Percentiles rank a stretch among this genome's conserved stretches.
Evolutionary conservation across 2,113 vertebrate genomes (phyloP).

Genomic region (Onychostruthus taczanowskii): DNA sequence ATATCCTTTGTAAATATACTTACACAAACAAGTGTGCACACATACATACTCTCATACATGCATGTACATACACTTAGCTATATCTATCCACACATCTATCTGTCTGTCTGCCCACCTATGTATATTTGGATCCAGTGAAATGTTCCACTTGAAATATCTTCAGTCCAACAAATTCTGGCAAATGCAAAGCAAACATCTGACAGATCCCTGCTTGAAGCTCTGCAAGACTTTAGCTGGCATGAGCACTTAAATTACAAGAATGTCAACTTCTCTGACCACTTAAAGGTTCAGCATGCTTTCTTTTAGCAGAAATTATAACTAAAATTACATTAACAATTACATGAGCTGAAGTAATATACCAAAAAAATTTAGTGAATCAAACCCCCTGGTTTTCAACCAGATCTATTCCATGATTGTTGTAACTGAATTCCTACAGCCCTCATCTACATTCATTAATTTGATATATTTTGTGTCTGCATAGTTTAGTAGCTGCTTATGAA

Average conservation of each 20-base stretch:
- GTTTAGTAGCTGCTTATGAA: background rate
- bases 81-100: background rate
- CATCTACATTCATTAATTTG: background rate
- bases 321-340: background rate
- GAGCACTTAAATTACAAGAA: background rate
- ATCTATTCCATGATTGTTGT: background rate
- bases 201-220: background rate
- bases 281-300: background rate
- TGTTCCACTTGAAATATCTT: background rate
- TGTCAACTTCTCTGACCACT: background rate
- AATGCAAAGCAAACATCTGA: background rate
- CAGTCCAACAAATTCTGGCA: background rate
- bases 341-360: background rate
- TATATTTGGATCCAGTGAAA: background rate
- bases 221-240: background rate
- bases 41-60: background rate
- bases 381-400: background rate
- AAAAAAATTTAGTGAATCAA: background rate
- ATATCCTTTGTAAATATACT: background rate
- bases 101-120: background rate
- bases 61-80: background rate
- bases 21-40: background rate
- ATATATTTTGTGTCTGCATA: background rate
- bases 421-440: background rate
- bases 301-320: background rate